Evolutionary conservation across 1,140 invertebrate genomes (phyloP).

Genomic region (Zaprionus inermis): DNA sequence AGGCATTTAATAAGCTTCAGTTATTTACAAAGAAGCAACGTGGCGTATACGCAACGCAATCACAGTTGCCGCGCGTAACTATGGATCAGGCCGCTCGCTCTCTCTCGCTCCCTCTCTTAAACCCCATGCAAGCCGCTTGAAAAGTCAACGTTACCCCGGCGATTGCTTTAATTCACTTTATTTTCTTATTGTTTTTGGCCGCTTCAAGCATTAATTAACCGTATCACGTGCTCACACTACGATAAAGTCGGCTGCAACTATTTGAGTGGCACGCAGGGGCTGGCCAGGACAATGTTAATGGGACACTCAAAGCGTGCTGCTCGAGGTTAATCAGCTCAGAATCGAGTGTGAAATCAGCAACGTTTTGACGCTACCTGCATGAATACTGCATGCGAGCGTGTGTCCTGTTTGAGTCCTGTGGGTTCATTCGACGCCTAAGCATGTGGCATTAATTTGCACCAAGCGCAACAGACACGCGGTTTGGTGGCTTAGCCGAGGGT

Average conservation of each 20-base stretch:
- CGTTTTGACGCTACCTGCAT: constrained; percentile 46
- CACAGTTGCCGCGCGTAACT: neutral
- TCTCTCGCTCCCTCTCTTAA: neutral
- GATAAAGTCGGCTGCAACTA: too few species aligned
- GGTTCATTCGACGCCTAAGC: constrained; percentile 52
- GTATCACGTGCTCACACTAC: constrained; percentile 29
- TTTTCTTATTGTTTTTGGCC: constrained; percentile 6
- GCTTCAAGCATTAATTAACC: constrained; percentile 56
- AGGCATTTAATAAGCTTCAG: constrained; percentile 79
- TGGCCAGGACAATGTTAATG: constrained; percentile 62
- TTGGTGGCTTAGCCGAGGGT: constrained; percentile 39
- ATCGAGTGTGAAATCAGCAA: constrained; percentile 64
- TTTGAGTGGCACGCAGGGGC: constrained; percentile 43
- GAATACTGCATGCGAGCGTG: constrained; percentile 15
- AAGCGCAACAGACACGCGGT: constrained; percentile 59
- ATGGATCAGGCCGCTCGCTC: neutral
- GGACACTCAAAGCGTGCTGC: constrained; percentile 42
- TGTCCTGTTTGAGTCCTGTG: constrained; percentile 24
- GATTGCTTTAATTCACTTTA: neutral
- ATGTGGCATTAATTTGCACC: constrained; percentile 58
- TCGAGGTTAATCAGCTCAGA: constrained; percentile 60
- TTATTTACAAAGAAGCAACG: constrained; percentile 69
- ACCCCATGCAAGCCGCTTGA: constrained; percentile 9
- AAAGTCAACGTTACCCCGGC: constrained; percentile 12
- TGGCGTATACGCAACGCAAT: constrained; percentile 42